Conservation (phyloP, 2,797 vertebrate species). For the Cottoperca gobio region DNA sequence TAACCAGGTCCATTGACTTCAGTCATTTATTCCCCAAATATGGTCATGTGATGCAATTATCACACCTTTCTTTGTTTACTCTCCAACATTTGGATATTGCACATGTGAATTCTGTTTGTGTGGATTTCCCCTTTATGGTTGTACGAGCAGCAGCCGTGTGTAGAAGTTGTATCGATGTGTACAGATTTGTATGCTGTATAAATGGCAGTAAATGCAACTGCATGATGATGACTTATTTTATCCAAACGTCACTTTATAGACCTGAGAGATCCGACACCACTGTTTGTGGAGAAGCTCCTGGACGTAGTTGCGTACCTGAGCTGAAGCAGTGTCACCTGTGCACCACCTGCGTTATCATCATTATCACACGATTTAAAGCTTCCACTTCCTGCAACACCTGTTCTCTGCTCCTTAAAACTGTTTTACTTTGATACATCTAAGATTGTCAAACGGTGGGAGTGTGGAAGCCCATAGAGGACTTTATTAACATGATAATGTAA, state of each 20-base stretch:
- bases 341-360: constrained; percentile 10
- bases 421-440: neutral
- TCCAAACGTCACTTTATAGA: constrained; percentile 14
- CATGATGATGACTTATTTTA: constrained; percentile 56
- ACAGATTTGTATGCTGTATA: constrained; percentile 33
- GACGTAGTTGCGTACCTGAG: constrained; percentile 21
- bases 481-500: too few relatives aligned
- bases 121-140: constrained; percentile 35
- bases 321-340: constrained; percentile 9
- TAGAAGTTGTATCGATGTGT: constrained; percentile 26
- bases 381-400: constrained; percentile 26
- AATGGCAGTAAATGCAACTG: constrained; percentile 55
- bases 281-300: constrained; percentile 6
- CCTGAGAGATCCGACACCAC: neutral
- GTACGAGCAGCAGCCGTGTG: constrained; percentile 22
- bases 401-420: neutral
- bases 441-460: neutral
- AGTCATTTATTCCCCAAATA: neutral
- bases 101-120: constrained; percentile 29
- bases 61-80: neutral
- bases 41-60: neutral
- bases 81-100: neutral
- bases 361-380: constrained; percentile 13
- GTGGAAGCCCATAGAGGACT: too few relatives aligned
- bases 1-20: neutral